Evolutionary conservation across 2,797 vertebrate genomes (phyloP).

Genomic region (Bradypus variegatus): DNA sequence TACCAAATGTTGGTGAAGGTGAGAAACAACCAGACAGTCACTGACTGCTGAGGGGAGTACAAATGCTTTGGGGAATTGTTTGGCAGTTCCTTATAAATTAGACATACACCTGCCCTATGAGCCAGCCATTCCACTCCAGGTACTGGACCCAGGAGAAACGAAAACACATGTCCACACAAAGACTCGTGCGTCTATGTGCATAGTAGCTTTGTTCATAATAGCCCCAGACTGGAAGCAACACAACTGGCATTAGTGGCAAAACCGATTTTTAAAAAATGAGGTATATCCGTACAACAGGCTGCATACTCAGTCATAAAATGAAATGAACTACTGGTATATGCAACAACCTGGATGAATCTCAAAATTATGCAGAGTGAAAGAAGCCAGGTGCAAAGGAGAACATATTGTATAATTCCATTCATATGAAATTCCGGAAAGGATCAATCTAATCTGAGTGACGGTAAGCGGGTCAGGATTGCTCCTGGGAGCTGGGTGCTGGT

Average conservation of each 20-base stretch:
- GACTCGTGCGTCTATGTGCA: neutral
- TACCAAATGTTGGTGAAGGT: neutral
- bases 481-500: accelerated
- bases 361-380: neutral
- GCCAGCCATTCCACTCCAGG: neutral
- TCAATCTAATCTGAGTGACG: accelerated
- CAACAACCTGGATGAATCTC: accelerated
- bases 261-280: neutral
- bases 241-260: neutral
- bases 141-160: neutral
- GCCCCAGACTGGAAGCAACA: neutral
- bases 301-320: neutral
- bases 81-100: neutral
- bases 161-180: neutral
- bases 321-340: accelerated
- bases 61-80: no score
- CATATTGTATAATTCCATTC: accelerated
- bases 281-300: accelerated
- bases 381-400: neutral
- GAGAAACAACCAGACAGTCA: accelerated
- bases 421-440: neutral
- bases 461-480: neutral
- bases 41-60: no score
- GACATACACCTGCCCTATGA: neutral
- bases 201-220: neutral